Base-by-base conservation (phyloP, 2,113 vertebrate genomes). In the Podiceps cristatus region DNA sequence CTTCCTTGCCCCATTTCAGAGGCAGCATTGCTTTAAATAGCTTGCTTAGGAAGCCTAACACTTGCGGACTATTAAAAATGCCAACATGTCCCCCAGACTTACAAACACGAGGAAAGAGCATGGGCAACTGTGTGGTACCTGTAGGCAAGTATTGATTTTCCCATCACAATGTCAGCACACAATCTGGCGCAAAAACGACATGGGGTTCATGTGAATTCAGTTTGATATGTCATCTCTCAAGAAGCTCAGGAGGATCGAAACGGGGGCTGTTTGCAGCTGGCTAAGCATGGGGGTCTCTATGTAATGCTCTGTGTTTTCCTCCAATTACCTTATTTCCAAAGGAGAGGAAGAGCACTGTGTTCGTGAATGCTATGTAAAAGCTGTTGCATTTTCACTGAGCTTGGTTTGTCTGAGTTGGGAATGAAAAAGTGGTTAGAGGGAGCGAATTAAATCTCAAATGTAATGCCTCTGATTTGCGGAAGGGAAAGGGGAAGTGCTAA, bases 401-500 rank as follows among this genome's bases (percentile, higher is more conserved):
- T 96, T 74, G 66, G 56, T 77, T 85, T 97, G 89, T 96, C 80
- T 78, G 94, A 91, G 80, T 94, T 91, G 90, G 95, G 97, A 98
- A 97, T 95, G 95, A 96, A 97, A 95, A 93, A 27, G 67, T 96
- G 92, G 86, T 97, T 96, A 97, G 96, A 96, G 93, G 87, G 95
- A 97, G 93, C 7, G 60, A 98, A 98, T 98, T 97, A 98, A 97
- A 80, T 90, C 93, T 96, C 81, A 79, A 62, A 91, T 89, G 89
- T 90, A 97, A 95, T 96, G 95, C 88, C 73, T 95, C 92, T 97
- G 98, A 93, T 97, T 97, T 97, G 90, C 87, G 92, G 83, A 91
- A 88, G 90, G 95, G 95, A 84, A 94, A 97, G 95, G 84, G 94
- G 96, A 98, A 98, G 91, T 97, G 97, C 95, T 97, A 97, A 97